These are phyloP conservation scores for Drosophila repleta DNA, from an alignment of 1,140 invertebrate species.

Conservation along the genomic window DNA sequence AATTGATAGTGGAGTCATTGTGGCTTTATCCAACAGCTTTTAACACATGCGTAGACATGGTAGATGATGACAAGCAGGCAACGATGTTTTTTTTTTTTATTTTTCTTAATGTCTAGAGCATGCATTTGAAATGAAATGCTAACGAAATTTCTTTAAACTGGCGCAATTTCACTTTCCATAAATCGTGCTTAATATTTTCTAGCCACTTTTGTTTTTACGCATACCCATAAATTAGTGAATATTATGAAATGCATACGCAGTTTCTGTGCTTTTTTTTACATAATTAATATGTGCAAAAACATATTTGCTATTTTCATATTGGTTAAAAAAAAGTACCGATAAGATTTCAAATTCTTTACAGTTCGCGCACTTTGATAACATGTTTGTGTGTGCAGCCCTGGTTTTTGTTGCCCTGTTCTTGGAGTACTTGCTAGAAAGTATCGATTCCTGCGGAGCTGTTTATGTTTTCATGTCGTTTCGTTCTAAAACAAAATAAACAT, in stretches of 20 bases:
- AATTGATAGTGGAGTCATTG: conserved; percentile 53
- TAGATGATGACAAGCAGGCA: conserved; percentile 39
- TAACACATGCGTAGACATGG: conserved; percentile 65
- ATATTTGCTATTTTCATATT: not conserved
- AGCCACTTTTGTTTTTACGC: conserved; percentile 48
- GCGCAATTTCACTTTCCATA: conserved; percentile 76
- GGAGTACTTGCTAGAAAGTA: conserved; percentile 4
- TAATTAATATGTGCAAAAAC: conserved; percentile 34
- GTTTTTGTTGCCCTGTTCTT: conserved; percentile 25
- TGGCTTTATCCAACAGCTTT: conserved; percentile 59
- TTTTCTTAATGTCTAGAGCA: conserved; percentile 64
- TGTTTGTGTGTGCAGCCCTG: not conserved
- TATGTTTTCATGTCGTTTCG: conserved; percentile 11
- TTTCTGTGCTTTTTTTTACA: conserved; percentile 23
- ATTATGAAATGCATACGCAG: conserved; percentile 51
- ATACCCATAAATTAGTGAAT: conserved; percentile 33
- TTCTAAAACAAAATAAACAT: conserved; percentile 28
- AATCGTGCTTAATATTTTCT: conserved; percentile 66
- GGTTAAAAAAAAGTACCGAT: conserved; percentile 3
- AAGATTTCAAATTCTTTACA: conserved; percentile 44
- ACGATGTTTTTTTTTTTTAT: not conserved
- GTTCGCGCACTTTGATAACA: conserved; percentile 3
- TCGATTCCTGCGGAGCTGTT: conserved; percentile 34
- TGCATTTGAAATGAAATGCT: conserved; percentile 68
- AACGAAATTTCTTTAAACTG: conserved; percentile 75